A percentile compares a stretch with the other conserved stretches of the same genome.
Evolutionary conservation across 2,113 vertebrate genomes (phyloP).

Genomic region (Poeciliopsis retropinna): DNA sequence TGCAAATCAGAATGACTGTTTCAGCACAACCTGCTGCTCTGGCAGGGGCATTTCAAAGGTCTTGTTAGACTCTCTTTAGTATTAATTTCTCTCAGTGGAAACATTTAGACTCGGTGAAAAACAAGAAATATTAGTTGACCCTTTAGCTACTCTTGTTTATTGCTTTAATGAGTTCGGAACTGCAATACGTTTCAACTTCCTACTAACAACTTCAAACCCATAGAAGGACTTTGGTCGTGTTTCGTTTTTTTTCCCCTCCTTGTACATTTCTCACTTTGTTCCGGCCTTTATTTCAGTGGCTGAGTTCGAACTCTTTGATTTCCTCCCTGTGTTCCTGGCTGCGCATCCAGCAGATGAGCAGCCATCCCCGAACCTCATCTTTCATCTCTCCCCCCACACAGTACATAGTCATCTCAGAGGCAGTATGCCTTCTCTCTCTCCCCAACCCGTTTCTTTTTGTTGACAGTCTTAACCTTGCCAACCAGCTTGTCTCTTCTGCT

Average conservation of each 20-base stretch:
- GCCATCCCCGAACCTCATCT: constrained; percentile 28
- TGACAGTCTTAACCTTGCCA: constrained; percentile 28
- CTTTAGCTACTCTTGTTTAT: constrained; percentile 13
- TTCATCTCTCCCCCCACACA: constrained; percentile 40
- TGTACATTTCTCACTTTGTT: background rate
- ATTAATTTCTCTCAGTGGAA: background rate
- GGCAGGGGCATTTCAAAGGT: background rate
- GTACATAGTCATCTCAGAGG: constrained; percentile 28
- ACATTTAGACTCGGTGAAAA: background rate
- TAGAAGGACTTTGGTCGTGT: constrained; percentile 1
- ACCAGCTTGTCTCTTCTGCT: constrained; percentile 13
- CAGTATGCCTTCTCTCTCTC: constrained; percentile 19
- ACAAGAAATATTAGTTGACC: background rate
- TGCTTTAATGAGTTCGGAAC: constrained; percentile 34
- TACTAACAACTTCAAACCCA: constrained; percentile 1
- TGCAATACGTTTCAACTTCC: constrained; percentile 17
- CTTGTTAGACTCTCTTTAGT: background rate
- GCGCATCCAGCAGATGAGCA: constrained; percentile 26
- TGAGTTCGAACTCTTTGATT: constrained; percentile 41
- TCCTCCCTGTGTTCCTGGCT: constrained; percentile 15
- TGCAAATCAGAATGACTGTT: background rate
- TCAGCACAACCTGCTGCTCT: background rate
- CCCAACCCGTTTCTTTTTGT: background rate
- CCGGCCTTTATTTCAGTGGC: constrained; percentile 26
- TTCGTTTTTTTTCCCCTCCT: background rate